A percentile compares a stretch with the other conserved stretches of the same genome.
These are phyloP conservation scores for Puntigrus tetrazona DNA, from an alignment of 2,113 vertebrate species.

Conservation along the genomic window DNA sequence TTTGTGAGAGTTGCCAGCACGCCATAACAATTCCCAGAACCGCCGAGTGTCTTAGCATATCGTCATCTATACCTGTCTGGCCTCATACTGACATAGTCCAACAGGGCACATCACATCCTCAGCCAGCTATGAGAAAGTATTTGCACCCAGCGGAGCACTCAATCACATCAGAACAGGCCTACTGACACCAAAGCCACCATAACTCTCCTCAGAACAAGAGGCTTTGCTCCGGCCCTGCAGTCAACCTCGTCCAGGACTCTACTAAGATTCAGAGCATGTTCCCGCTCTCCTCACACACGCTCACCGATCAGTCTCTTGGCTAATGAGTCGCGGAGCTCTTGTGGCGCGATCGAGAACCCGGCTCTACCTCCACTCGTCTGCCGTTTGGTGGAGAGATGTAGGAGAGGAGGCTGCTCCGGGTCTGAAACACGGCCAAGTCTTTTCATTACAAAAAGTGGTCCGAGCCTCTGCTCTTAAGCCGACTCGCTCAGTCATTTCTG, in stretches of 20 bases:
- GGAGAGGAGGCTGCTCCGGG: background rate
- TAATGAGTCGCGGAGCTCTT: slow-evolving; percentile 51
- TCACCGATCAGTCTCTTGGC: slow-evolving; percentile 44
- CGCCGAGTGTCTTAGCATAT: background rate
- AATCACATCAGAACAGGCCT: slow-evolving; percentile 43
- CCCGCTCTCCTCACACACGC: slow-evolving; percentile 7
- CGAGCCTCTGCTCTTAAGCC: slow-evolving; percentile 15
- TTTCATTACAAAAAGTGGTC: slow-evolving; percentile 55
- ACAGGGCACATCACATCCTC: slow-evolving; percentile 4
- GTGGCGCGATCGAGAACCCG: slow-evolving; percentile 31
- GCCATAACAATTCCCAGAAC: background rate
- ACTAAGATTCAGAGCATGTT: slow-evolving; percentile 51
- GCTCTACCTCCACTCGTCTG: slow-evolving; percentile 35
- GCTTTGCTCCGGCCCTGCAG: slow-evolving; percentile 20
- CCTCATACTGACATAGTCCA: background rate
- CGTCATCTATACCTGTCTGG: background rate
- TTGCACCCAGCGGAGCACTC: slow-evolving; percentile 37
- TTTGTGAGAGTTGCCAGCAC: background rate
- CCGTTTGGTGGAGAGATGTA: no score
- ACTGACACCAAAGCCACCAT: slow-evolving; percentile 41
- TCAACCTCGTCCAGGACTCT: slow-evolving; percentile 27
- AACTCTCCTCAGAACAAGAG: slow-evolving; percentile 52
- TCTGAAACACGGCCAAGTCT: slow-evolving; percentile 53
- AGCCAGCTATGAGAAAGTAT: slow-evolving; percentile 10
- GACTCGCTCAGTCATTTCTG: slow-evolving; percentile 31